Conservation (phyloP, 2,797 vertebrate genomes). For the Arctocebus calabarensis region DNA sequence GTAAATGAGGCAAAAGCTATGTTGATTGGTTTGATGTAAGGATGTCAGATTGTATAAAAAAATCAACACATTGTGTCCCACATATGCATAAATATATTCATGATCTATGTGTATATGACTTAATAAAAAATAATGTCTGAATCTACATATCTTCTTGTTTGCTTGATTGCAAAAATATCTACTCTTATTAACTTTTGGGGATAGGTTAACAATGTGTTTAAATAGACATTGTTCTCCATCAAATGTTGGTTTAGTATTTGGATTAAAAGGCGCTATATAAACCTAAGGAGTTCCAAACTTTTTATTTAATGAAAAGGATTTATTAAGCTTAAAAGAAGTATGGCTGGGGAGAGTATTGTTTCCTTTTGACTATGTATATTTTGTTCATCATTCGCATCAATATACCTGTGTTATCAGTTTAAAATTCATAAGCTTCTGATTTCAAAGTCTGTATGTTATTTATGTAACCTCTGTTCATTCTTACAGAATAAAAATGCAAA, state of each 20-base stretch:
- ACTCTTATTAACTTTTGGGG: background rate
- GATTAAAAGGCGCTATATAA: background rate
- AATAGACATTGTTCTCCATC: background rate
- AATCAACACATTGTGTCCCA: no score
- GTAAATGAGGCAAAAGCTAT: no score
- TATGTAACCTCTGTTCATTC: background rate
- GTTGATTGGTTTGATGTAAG: no score
- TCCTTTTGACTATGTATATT: constrained; percentile 15
- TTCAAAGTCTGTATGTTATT: constrained; percentile 26
- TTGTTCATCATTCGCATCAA: constrained; percentile 40
- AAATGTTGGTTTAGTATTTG: constrained; percentile 30
- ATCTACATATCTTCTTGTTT: constrained; percentile 29
- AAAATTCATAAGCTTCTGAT: constrained; percentile 50
- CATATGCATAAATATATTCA: no score
- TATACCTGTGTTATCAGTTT: background rate
- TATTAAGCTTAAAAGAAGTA: constrained; percentile 14
- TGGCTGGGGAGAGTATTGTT: background rate
- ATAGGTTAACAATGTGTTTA: constrained; percentile 18
- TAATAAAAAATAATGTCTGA: background rate
- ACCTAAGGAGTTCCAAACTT: background rate
- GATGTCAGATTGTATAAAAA: no score
- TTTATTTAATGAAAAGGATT: constrained; percentile 47
- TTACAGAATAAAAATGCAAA: constrained; percentile 65
- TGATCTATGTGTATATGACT: no score
- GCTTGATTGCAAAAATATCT: constrained; percentile 11